phyloP scores from a whole-genome alignment of 2,888 invertebrate species.

The Limnephilus auricula region DNA sequence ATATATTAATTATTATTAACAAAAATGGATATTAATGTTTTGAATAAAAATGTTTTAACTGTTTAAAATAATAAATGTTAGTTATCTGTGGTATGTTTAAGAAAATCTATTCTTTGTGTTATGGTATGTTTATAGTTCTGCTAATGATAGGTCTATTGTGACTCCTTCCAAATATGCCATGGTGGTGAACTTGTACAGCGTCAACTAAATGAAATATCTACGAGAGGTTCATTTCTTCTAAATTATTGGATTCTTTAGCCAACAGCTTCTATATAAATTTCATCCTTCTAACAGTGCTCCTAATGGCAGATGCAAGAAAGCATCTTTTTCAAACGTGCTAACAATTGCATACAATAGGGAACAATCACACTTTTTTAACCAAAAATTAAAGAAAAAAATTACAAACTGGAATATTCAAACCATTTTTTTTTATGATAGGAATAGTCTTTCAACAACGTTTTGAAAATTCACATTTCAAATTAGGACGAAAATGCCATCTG shows the following conservation, averaged over 20 bases:
- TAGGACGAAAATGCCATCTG: too few species aligned
- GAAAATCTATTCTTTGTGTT: slow-evolving; percentile 19
- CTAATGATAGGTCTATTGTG: neutral
- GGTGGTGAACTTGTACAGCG: neutral
- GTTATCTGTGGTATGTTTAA: slow-evolving; percentile 47
- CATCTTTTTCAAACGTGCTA: neutral
- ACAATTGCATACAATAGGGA: neutral
- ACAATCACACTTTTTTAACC: too few species aligned
- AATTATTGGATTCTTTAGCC: neutral
- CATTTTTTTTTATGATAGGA: too few species aligned
- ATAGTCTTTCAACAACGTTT: too few species aligned
- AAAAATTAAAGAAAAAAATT: too few species aligned
- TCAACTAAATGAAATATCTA: neutral
- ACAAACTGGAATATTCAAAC: too few species aligned
- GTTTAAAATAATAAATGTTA: slow-evolving; percentile 2
- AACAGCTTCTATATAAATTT: neutral
- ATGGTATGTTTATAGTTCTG: slow-evolving; percentile 32
- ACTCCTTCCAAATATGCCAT: neutral
- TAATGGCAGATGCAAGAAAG: neutral
- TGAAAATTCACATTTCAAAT: too few species aligned
- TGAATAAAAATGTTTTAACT: neutral
- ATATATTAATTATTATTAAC: slow-evolving; percentile 27
- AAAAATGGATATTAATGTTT: neutral
- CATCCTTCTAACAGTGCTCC: neutral
- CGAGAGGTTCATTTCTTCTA: neutral